These are phyloP conservation scores for Drosophila gunungcola DNA, from an alignment of 1,140 invertebrate species.

Conservation along the genomic window DNA sequence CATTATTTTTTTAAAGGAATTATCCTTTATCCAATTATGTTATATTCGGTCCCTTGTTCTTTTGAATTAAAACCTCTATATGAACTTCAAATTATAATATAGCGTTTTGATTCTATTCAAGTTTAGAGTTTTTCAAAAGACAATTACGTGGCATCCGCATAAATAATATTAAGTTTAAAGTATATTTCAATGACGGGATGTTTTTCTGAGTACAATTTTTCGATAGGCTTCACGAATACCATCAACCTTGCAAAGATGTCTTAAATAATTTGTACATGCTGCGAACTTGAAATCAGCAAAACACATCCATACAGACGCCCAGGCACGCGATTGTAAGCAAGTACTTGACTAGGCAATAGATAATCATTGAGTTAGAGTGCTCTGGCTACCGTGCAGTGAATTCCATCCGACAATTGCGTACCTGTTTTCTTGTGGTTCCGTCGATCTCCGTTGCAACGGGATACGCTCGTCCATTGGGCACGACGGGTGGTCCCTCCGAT, in stretches of 20 bases:
- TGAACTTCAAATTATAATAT: too few species aligned
- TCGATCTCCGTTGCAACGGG: slow-evolving; percentile 85
- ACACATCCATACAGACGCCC: slow-evolving; percentile 7
- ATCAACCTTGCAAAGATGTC: neutral
- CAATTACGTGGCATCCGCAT: too few species aligned
- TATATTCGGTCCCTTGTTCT: too few species aligned
- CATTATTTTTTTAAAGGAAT: too few species aligned
- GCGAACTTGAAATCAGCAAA: neutral
- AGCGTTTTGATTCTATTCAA: too few species aligned
- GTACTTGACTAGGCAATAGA: slow-evolving; percentile 16
- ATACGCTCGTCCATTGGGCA: slow-evolving; percentile 86
- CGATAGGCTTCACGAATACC: neutral
- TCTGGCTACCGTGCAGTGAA: slow-evolving; percentile 22
- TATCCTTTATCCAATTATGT: too few species aligned
- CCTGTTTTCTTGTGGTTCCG: slow-evolving; percentile 82
- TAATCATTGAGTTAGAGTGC: slow-evolving; percentile 28
- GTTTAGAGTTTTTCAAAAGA: too few species aligned
- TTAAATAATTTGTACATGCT: slow-evolving; percentile 20
- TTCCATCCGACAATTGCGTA: slow-evolving; percentile 70
- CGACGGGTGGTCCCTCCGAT: slow-evolving; percentile 88
- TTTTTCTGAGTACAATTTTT: too few species aligned
- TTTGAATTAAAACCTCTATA: too few species aligned
- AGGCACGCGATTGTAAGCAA: neutral
- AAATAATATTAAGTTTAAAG: too few species aligned
- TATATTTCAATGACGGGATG: too few species aligned